Percentiles rank a stretch among this genome's conserved stretches.
Conservation (phyloP, 2,888 invertebrate genomes). For the Ctenicera cuprea region DNA sequence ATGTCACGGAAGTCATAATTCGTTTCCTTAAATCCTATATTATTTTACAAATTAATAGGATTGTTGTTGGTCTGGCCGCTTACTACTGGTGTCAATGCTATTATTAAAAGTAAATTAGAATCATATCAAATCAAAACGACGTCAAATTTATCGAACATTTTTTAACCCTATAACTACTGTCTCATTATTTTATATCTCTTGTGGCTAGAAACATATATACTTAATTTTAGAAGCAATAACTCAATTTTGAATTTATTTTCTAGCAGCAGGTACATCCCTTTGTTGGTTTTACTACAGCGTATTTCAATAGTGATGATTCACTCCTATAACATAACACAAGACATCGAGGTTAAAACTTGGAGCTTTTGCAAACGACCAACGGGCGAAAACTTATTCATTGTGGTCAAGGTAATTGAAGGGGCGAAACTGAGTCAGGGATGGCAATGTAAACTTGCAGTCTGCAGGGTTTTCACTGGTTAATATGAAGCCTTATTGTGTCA, state of each 20-base stretch:
- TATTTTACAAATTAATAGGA: constrained; percentile 56
- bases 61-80: constrained; percentile 53
- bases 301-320: constrained; percentile 7
- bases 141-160: constrained; percentile 18
- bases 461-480: neutral
- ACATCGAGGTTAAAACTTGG: neutral
- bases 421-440: neutral
- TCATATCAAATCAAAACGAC: constrained; percentile 25
- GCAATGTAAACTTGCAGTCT: neutral
- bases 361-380: neutral
- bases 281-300: neutral
- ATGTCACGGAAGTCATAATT: constrained; percentile 56
- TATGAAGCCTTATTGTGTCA: neutral
- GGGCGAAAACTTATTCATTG: neutral
- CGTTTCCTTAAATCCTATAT: constrained; percentile 57
- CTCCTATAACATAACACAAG: neutral
- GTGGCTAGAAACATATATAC: neutral
- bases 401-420: neutral
- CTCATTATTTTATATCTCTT: neutral
- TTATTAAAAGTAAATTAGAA: constrained; percentile 54
- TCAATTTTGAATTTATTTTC: neutral
- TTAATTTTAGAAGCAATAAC: neutral
- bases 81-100: constrained; percentile 45
- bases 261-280: neutral
- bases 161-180: neutral